Percentiles rank a stretch among this genome's conserved stretches.
Conservation (phyloP, 2,888 invertebrate species). For the Bellardia bayeri region DNA sequence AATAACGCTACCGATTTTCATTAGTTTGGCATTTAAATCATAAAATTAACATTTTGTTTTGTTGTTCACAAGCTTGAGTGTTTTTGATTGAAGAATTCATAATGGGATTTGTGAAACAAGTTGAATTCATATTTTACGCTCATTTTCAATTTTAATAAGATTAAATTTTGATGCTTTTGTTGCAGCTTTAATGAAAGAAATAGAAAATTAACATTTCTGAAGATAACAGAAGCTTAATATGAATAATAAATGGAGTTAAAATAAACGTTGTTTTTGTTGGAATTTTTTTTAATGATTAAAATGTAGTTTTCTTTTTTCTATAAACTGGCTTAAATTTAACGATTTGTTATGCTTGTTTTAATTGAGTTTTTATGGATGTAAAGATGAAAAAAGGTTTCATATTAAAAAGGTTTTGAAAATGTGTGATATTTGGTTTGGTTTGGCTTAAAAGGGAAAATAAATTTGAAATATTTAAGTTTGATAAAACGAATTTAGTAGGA, state of each 20-base stretch:
- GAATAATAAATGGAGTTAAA: constrained; percentile 12
- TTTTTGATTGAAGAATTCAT: background rate
- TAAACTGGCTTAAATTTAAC: constrained; percentile 47
- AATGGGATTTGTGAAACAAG: constrained; percentile 50
- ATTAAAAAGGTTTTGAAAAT: background rate
- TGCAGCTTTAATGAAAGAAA: constrained; percentile 1
- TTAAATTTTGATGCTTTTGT: constrained; percentile 36
- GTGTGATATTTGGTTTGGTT: constrained; percentile 42
- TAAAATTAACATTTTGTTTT: constrained; percentile 33
- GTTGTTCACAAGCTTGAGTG: background rate
- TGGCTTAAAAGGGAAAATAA: background rate
- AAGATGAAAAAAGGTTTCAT: background rate
- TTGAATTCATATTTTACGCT: constrained; percentile 61
- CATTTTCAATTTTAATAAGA: constrained; percentile 53
- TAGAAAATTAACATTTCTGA: constrained; percentile 41
- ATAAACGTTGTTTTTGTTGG: constrained; percentile 8
- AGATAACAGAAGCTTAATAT: constrained; percentile 54
- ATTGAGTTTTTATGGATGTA: constrained; percentile 19
- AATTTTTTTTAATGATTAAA: constrained; percentile 37
- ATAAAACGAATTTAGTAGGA: too few relatives aligned
- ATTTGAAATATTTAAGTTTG: background rate
- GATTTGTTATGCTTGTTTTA: constrained; percentile 57
- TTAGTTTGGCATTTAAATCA: constrained; percentile 24
- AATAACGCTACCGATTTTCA: constrained; percentile 47
- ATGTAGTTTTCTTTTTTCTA: constrained; percentile 27